Conservation (phyloP, 2,888 invertebrate genomes). For the Bugula neritina region DNA sequence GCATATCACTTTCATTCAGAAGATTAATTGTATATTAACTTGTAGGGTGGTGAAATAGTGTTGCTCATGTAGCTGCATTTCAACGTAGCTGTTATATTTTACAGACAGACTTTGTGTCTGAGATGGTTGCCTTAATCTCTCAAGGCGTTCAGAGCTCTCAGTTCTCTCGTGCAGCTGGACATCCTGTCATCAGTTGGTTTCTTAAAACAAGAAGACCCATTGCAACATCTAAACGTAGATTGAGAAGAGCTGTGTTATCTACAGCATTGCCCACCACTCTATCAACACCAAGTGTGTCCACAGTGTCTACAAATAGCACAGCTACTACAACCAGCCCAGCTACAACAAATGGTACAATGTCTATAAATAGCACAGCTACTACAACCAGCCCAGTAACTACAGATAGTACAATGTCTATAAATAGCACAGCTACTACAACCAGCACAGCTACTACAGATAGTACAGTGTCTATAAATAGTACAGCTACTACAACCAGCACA, state of each 20-base stretch:
- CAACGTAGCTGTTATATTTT: too few relatives aligned
- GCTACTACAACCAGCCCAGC: neutral
- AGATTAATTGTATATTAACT: too few relatives aligned
- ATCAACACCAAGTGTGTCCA: neutral
- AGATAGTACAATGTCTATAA: neutral
- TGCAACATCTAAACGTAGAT: neutral
- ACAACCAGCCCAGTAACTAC: neutral
- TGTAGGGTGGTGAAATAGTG: too few relatives aligned
- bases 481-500: neutral
- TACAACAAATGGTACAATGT: neutral
- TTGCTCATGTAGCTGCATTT: too few relatives aligned
- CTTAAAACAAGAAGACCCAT: neutral
- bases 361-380: neutral
- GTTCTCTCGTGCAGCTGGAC: neutral
- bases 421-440: neutral
- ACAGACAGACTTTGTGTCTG: neutral
- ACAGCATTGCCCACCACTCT: neutral
- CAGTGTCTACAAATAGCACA: neutral
- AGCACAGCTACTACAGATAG: neutral
- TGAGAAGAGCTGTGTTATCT: neutral
- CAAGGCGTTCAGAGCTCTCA: neutral
- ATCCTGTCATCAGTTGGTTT: constrained; percentile 24
- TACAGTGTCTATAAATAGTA: neutral
- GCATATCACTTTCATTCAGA: too few relatives aligned
- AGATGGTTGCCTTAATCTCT: neutral